These are phyloP conservation scores for Andrena fulva DNA, from an alignment of 2,888 invertebrate genomes.

Conservation along the genomic window DNA sequence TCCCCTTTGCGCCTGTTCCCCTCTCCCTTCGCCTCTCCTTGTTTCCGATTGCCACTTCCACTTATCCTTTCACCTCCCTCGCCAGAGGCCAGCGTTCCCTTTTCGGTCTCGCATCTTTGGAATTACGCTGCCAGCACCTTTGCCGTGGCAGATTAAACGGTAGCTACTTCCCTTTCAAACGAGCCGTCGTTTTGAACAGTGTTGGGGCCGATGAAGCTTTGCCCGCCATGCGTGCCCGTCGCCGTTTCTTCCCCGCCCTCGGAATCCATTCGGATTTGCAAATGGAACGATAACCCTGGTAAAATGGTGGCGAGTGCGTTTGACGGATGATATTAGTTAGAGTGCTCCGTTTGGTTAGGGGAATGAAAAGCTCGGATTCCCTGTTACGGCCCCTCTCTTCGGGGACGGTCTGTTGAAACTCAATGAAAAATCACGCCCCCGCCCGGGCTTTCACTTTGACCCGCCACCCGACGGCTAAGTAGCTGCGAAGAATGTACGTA, in stretches of 20 bases:
- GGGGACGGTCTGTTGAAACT: no score
- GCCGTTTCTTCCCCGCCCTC: not conserved
- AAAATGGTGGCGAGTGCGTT: not conserved
- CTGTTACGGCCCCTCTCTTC: no score
- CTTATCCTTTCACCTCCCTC: constrained; percentile 23
- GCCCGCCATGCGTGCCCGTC: not conserved
- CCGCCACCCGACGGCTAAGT: not conserved
- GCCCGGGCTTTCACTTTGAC: no score
- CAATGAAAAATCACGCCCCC: no score
- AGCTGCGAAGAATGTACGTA: not conserved
- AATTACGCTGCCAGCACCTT: constrained; percentile 3
- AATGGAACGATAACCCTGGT: constrained; percentile 3
- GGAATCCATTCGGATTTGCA: not conserved
- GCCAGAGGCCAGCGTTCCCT: not conserved
- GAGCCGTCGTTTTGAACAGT: not conserved
- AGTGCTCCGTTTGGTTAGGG: no score
- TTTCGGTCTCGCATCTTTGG: constrained; percentile 6
- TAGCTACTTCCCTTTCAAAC: constrained; percentile 4
- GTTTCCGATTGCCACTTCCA: constrained; percentile 10
- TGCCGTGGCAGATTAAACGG: constrained; percentile 29
- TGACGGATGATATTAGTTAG: not conserved
- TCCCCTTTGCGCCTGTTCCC: constrained; percentile 1
- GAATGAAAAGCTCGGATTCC: no score
- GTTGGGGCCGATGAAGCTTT: not conserved
- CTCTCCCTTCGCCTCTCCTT: not conserved